phyloP scores from a whole-genome alignment of 1,140 invertebrate species.

The Hydropsyche tenuis region DNA sequence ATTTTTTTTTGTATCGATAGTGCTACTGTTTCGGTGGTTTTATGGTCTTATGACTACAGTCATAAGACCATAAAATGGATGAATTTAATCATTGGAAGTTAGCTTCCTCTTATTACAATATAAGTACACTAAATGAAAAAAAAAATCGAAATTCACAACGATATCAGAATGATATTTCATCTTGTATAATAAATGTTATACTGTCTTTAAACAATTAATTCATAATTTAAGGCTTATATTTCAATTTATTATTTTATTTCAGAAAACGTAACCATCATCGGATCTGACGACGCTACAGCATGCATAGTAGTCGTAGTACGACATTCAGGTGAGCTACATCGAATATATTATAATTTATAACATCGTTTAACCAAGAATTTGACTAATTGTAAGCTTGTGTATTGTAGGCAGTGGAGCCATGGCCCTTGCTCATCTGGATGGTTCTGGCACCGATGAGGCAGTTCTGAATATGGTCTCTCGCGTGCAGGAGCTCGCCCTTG shows the following conservation, averaged over 20 bases:
- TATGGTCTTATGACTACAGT: too few relatives aligned
- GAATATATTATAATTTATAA: not conserved
- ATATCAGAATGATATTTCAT: too few relatives aligned
- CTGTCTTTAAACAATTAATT: too few relatives aligned
- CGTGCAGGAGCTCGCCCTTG: slow-evolving; percentile 82
- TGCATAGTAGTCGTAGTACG: slow-evolving; percentile 90
- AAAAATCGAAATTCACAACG: too few relatives aligned
- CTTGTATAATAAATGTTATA: too few relatives aligned
- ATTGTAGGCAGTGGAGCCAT: slow-evolving; percentile 84
- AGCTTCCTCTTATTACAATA: too few relatives aligned
- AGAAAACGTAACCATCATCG: slow-evolving; percentile 89
- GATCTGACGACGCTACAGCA: slow-evolving; percentile 93
- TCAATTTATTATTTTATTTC: slow-evolving; percentile 59
- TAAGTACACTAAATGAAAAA: too few relatives aligned
- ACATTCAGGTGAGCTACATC: slow-evolving; percentile 80
- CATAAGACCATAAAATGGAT: too few relatives aligned
- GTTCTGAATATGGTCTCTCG: slow-evolving; percentile 78
- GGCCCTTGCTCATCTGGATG: slow-evolving; percentile 88
- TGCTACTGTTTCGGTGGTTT: too few relatives aligned
- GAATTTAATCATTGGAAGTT: too few relatives aligned
- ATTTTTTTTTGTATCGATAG: too few relatives aligned
- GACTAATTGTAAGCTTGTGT: not conserved
- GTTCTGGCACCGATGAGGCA: slow-evolving; percentile 82
- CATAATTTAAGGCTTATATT: too few relatives aligned
- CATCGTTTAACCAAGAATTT: not conserved